Percentiles rank a stretch among this genome's conserved stretches.
Evolutionary conservation across 2,888 invertebrate genomes (phyloP).

Genomic region (Trichogramma dendrolimi): DNA sequence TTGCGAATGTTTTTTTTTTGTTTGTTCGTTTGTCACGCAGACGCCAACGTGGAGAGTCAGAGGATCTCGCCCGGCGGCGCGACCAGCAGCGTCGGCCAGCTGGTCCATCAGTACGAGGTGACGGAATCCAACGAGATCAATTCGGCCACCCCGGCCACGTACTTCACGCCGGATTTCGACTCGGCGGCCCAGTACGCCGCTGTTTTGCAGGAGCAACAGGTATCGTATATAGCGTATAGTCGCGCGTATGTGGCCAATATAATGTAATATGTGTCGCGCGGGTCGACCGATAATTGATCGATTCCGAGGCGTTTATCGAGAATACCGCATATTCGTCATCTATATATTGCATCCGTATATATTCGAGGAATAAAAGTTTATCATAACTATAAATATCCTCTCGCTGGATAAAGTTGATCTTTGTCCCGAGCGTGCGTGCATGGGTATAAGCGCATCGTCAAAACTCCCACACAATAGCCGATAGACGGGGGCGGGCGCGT

Average conservation of each 20-base stretch:
- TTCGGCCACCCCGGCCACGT: conserved; percentile 34
- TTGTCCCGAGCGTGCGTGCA: too few species aligned
- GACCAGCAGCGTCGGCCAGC: too few species aligned
- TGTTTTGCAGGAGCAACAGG: conserved; percentile 22
- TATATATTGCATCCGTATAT: too few species aligned
- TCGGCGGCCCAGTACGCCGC: conserved; percentile 30
- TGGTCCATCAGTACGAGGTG: conserved; percentile 42
- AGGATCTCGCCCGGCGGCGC: conserved; percentile 5
- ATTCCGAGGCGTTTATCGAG: not conserved
- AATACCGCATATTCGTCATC: too few species aligned
- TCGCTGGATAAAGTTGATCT: too few species aligned
- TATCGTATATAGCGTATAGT: not conserved
- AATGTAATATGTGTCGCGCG: not conserved
- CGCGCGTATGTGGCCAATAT: not conserved
- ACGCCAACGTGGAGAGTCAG: conserved; percentile 22
- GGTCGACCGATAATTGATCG: not conserved
- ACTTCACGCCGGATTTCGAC: conserved; percentile 40
- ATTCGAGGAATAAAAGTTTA: too few species aligned
- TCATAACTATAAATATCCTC: too few species aligned
- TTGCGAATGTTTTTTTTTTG: not conserved
- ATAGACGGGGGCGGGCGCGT: too few species aligned
- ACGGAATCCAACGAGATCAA: conserved; percentile 42
- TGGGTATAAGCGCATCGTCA: too few species aligned
- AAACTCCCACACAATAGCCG: too few species aligned
- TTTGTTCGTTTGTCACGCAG: conserved; percentile 1